A percentile compares a stretch with the other conserved stretches of the same genome.
Evolutionary conservation across 2,888 invertebrate species (phyloP).

Genomic region (Rhagophthalmus giganteus): DNA sequence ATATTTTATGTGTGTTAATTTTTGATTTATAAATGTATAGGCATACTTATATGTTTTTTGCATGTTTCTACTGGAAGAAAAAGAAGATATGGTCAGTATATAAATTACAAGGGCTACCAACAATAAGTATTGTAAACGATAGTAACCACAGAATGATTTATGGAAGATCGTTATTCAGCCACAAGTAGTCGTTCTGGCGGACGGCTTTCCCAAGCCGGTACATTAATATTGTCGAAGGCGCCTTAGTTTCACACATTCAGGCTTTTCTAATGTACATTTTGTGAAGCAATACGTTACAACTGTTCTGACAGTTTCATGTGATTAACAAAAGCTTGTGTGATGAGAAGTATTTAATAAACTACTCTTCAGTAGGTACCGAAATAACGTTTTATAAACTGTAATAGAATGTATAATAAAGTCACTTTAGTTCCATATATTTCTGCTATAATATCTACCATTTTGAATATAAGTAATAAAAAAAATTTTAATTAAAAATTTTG

Average conservation of each 20-base stretch:
- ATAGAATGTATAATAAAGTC: too few species aligned
- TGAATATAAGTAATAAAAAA: too few species aligned
- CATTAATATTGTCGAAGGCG: conserved; percentile 36
- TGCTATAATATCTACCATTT: too few species aligned
- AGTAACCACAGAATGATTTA: conserved; percentile 36
- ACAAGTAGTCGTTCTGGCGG: conserved; percentile 36
- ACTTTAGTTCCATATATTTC: too few species aligned
- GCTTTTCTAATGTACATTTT: conserved; percentile 24
- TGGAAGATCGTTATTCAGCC: conserved; percentile 39
- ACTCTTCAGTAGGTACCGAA: too few species aligned
- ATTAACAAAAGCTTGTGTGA: conserved; percentile 27
- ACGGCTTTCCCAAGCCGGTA: conserved; percentile 35
- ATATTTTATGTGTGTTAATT: too few species aligned
- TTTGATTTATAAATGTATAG: too few species aligned
- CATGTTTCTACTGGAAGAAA: too few species aligned
- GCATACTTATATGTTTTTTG: too few species aligned
- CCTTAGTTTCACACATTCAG: conserved; percentile 30
- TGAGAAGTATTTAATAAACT: conserved; percentile 25
- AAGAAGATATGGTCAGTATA: conserved; percentile 3
- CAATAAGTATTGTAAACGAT: conserved; percentile 23
- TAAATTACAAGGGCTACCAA: background rate
- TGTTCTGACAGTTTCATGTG: conserved; percentile 25
- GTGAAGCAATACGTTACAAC: conserved; percentile 26
- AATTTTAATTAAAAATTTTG: too few species aligned
- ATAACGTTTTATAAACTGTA: too few species aligned